These are phyloP conservation scores for Oryctes rhinoceros DNA, from an alignment of 1,140 invertebrate genomes.

Conservation along the genomic window DNA sequence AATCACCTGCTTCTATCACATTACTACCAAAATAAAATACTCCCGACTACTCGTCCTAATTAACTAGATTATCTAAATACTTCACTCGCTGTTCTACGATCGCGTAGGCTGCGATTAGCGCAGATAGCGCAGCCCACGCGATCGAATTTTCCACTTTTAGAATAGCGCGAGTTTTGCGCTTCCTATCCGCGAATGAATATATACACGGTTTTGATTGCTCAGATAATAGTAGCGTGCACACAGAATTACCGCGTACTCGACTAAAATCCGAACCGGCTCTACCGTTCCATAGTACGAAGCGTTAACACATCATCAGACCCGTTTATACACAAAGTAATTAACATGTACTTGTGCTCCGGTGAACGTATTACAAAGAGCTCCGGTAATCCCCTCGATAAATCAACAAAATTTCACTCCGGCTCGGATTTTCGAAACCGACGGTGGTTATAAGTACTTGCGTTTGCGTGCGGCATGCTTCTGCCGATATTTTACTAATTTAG, in stretches of 20 bases:
- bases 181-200: too few species aligned
- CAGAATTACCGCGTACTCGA: not conserved
- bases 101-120: too few species aligned
- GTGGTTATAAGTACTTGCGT: not conserved
- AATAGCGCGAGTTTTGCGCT: too few species aligned
- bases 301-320: constrained; percentile 2
- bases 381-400: constrained; percentile 25
- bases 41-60: too few species aligned
- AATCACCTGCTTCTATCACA: too few species aligned
- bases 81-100: too few species aligned
- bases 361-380: constrained; percentile 19
- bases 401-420: not conserved
- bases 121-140: too few species aligned
- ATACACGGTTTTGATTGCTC: constrained; percentile 9
- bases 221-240: not conserved
- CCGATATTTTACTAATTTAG: not conserved
- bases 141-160: too few species aligned
- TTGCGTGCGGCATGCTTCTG: not conserved
- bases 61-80: too few species aligned
- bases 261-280: not conserved
- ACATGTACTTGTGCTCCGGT: constrained; percentile 4
- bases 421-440: not conserved
- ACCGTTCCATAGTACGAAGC: not conserved
- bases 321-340: not conserved
- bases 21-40: too few species aligned